Conservation (phyloP, 2,113 vertebrate species). For the Genyomyrus donnyi region DNA sequence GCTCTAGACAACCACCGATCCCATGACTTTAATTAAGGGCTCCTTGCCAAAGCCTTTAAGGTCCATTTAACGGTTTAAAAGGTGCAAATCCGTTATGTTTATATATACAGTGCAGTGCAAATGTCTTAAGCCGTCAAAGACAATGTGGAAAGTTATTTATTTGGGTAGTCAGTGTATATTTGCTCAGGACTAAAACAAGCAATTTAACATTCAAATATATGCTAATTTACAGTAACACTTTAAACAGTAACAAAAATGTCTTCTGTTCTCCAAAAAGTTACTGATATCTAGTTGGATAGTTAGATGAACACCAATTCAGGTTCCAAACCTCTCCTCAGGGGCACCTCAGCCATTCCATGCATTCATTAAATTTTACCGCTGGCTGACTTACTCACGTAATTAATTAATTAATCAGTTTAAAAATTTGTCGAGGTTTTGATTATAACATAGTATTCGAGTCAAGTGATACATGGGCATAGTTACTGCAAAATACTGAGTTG, state of each 20-base stretch:
- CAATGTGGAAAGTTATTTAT: not conserved
- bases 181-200: not conserved
- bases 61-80: not conserved
- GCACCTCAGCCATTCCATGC: not conserved
- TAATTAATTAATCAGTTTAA: not conserved
- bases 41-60: not conserved
- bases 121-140: not conserved
- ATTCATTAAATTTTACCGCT: not conserved
- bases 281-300: not conserved
- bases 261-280: not conserved
- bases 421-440: not conserved
- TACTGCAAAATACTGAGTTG: not conserved
- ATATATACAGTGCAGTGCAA: not conserved
- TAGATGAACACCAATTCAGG: not conserved
- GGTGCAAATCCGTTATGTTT: not conserved
- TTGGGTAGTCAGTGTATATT: not conserved
- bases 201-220: not conserved
- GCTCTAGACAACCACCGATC: not conserved
- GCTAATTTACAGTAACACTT: not conserved
- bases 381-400: not conserved
- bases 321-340: not conserved
- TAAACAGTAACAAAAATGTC: not conserved
- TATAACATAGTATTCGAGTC: not conserved
- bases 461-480: not conserved
- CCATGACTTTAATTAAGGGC: constrained; percentile 2